Percentiles rank a stretch among this genome's conserved stretches.
Conservation (phyloP, 2,888 invertebrate species). For the Eupithecia subfuscata region DNA sequence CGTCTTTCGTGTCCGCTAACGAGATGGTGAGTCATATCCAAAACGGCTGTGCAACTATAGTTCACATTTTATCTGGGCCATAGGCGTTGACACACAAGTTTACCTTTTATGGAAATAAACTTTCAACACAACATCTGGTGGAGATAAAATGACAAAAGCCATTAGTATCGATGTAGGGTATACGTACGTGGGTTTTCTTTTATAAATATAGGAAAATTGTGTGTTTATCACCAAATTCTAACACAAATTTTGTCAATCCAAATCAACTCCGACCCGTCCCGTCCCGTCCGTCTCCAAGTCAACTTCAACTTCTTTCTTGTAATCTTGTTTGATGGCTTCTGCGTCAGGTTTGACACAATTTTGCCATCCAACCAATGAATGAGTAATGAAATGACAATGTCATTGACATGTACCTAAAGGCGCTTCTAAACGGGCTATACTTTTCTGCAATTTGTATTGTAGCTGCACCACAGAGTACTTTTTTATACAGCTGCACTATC, state of each 20-base stretch:
- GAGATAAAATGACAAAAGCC: conserved; percentile 11
- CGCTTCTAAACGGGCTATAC: no score
- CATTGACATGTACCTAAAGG: no score
- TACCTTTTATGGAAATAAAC: conserved; percentile 68
- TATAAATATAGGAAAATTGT: conserved; percentile 38
- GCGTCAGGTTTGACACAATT: no score
- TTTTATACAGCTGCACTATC: no score
- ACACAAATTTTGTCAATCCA: not conserved
- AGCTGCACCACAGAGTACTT: no score
- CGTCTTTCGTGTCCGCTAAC: conserved; percentile 59
- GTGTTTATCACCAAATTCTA: conserved; percentile 11
- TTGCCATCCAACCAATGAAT: no score
- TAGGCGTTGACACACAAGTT: conserved; percentile 63
- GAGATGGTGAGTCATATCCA: conserved; percentile 65
- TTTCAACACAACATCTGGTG: conserved; percentile 57
- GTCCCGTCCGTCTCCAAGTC: not conserved
- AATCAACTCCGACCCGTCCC: not conserved
- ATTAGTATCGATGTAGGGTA: conserved; percentile 1
- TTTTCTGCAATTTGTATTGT: no score
- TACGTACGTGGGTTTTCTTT: conserved; percentile 50
- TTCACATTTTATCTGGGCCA: conserved; percentile 65
- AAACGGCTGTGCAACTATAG: conserved; percentile 54
- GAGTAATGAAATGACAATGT: no score
- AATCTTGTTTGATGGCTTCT: no score
- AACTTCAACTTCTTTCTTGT: no score